These are phyloP conservation scores for Chlorocebus sabaeus DNA, from an alignment of 2,113 vertebrate genomes.

Conservation along the genomic window DNA sequence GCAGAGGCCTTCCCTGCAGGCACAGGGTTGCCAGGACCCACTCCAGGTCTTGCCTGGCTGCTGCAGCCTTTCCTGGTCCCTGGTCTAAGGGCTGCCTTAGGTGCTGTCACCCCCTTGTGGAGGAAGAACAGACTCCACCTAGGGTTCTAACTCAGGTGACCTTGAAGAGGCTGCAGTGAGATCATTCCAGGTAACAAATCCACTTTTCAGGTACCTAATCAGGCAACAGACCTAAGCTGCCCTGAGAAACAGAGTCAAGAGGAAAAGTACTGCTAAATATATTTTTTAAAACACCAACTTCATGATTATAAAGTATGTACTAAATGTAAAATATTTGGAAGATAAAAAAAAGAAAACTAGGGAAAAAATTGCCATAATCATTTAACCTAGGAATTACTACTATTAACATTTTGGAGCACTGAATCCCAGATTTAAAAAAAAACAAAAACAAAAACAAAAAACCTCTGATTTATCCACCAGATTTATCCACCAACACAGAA, in stretches of 20 bases:
- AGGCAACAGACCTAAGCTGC: no score
- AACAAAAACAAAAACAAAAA: neutral
- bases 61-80: neutral
- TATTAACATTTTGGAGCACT: fast-evolving
- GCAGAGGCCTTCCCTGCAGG: no score
- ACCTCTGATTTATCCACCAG: neutral
- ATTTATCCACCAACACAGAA: no score
- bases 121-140: neutral
- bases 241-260: fast-evolving
- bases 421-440: neutral
- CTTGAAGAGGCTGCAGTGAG: fast-evolving
- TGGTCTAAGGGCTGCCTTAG: no score
- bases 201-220: fast-evolving
- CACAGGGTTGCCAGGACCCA: neutral
- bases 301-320: fast-evolving
- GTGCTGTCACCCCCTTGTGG: neutral
- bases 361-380: fast-evolving
- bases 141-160: neutral
- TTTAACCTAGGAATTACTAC: fast-evolving
- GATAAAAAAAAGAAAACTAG: fast-evolving
- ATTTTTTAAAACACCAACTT: neutral
- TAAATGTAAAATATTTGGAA: fast-evolving
- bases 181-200: neutral
- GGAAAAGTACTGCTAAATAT: fast-evolving
- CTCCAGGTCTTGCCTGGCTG: neutral